Evolutionary conservation across 2,113 vertebrate genomes (phyloP).

Genomic region (Heterotis niloticus): DNA sequence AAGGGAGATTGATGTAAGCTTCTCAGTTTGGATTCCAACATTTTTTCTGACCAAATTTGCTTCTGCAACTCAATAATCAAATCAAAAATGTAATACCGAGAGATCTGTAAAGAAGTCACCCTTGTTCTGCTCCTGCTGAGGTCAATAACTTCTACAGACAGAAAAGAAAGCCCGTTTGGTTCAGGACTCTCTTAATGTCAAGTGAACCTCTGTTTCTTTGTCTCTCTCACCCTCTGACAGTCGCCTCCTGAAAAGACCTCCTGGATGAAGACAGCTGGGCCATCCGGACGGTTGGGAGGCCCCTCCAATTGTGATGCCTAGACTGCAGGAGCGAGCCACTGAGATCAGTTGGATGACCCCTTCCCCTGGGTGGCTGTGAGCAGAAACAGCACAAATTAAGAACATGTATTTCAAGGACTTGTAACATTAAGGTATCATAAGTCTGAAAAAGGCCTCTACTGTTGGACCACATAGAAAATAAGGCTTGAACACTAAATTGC

Average conservation of each 20-base stretch:
- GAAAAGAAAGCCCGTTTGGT: not conserved
- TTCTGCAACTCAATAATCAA: too few relatives aligned
- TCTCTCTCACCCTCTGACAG: constrained; percentile 67
- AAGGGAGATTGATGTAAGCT: too few relatives aligned
- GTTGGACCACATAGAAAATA: not conserved
- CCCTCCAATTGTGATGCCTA: constrained; percentile 76
- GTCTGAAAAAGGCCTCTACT: too few relatives aligned
- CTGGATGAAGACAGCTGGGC: constrained; percentile 81
- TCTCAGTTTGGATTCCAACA: too few relatives aligned
- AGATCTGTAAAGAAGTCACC: too few relatives aligned
- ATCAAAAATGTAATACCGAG: too few relatives aligned
- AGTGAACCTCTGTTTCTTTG: too few relatives aligned
- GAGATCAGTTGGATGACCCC: constrained; percentile 80
- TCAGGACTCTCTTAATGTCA: too few relatives aligned
- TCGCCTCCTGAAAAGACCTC: constrained; percentile 80
- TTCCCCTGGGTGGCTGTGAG: constrained; percentile 68
- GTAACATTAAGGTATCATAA: too few relatives aligned
- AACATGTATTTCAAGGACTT: not conserved
- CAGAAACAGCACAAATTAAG: not conserved
- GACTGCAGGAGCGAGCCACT: constrained; percentile 64
- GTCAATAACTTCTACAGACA: too few relatives aligned
- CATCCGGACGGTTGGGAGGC: constrained; percentile 79
- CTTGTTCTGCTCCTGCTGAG: too few relatives aligned
- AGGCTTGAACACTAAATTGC: not conserved
- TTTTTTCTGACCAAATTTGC: too few relatives aligned